Evolutionary conservation across 2,888 invertebrate genomes (phyloP), one percentile per base, ranked within the genome.

Genomic region (Pardosa pseudoannulata): DNA sequence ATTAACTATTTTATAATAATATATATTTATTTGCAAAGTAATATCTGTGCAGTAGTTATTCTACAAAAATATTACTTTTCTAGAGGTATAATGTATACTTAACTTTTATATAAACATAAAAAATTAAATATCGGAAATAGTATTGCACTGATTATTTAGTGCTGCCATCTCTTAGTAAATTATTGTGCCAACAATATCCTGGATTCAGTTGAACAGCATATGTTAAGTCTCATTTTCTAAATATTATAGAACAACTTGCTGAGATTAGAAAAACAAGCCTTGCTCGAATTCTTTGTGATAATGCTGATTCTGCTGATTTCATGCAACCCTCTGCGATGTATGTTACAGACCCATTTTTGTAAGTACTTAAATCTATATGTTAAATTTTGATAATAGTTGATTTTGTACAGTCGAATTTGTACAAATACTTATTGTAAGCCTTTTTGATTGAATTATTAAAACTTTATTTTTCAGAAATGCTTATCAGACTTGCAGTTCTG

Each of bases 321-420:
- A 94, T 97, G 28, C 97, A 97, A 91, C 96, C 97, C 0, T 96
- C 94, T 91, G 95, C 95, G 0, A 96, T 97, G 90, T 94, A 97
- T 32, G 94, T 95, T 87, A 95, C 95, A 90, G 97, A 97, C 92
- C 95, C 96, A 28, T 97, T 95, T 91, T 92, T 97, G 94, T 88
- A 75, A 82, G 87, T 88, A 36, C 5, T 50, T 19, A 50, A 65
- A 65, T 65, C 1, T 65, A 16, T n/a, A 65, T 31, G 16, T 32
- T 9, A 36, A 9, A 6, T 7, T 19, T 36, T 16, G 2, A 11
- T 9, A 9, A 46, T 46, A 46, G 5, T 46, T 46, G 16, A 16
- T 46, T 46, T 46, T n/a, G n/a, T n/a, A n/a, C n/a, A n/a, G n/a
- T n/a, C n/a, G n/a, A n/a, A n/a, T 39, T 6, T 27, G 46, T 27